Percentiles rank a stretch among this genome's conserved stretches.
These are phyloP conservation scores for Corticium candelabrum DNA, from an alignment of 37 sponge, comb jelly and placozoan genomes.

Conservation along the genomic window DNA sequence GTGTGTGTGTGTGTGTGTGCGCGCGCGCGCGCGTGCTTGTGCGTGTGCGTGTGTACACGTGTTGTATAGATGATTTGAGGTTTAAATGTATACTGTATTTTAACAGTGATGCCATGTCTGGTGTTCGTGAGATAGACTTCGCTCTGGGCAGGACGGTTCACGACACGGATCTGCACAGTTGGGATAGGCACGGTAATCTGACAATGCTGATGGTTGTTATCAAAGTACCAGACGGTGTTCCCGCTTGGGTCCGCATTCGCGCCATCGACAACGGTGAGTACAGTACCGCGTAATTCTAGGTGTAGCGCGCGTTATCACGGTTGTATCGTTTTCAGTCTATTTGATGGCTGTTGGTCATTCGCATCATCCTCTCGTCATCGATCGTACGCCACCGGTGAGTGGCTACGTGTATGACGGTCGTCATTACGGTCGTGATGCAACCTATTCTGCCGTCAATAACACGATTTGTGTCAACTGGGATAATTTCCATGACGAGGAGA, in stretches of 20 bases:
- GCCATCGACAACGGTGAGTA: slow-evolving; percentile 64
- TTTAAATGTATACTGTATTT: neutral
- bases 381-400: slow-evolving; percentile 61
- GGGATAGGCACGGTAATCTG: slow-evolving; percentile 26
- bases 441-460: slow-evolving; percentile 17
- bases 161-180: slow-evolving; percentile 33
- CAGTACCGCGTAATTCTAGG: neutral
- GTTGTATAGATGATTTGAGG: too few relatives aligned
- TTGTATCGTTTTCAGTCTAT: slow-evolving; percentile 33
- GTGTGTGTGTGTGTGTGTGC: too few relatives aligned
- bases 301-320: neutral
- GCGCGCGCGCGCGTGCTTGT: too few relatives aligned
- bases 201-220: slow-evolving; percentile 5
- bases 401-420: slow-evolving; percentile 32
- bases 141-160: slow-evolving; percentile 40
- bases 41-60: too few relatives aligned
- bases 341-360: slow-evolving; percentile 15
- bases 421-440: slow-evolving; percentile 5
- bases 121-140: slow-evolving; percentile 28
- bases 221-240: slow-evolving; percentile 51
- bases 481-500: slow-evolving; percentile 49
- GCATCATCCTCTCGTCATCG: slow-evolving; percentile 32
- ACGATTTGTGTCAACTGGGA: slow-evolving; percentile 51
- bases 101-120: slow-evolving; percentile 54
- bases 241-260: slow-evolving; percentile 46